Base-by-base conservation (phyloP, 2,888 invertebrate species). In the Neoaliturus tenellus region DNA sequence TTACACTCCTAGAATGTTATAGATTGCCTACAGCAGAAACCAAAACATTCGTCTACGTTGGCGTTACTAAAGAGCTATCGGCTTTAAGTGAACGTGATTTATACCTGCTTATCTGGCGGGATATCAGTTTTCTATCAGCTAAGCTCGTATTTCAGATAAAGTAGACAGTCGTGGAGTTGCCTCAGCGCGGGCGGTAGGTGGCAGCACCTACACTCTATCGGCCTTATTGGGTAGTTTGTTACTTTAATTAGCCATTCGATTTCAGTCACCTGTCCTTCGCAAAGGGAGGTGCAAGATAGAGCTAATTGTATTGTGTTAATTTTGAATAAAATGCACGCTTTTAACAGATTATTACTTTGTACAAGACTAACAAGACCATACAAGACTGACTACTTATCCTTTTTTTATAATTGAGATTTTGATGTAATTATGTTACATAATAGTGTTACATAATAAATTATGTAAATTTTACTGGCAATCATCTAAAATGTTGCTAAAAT, bases 131-230 rank as follows among this genome's bases (percentile, higher is more conserved):
- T 4, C 28, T 31, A 62, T 62, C 31, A 31, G 28, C 3, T 25
- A 31, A 62, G 62, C 55, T 62, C 62, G 62, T 62, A 62, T 62
- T 62, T 62, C 14, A 62, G 28, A 62, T 28, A 28, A 28, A 62
- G 62, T 62, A 8, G 62, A 62, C 62, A 62, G 62, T 17, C 8
- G 55, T 23, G 55, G 23, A 23, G 20, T 23, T 20, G 5, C 12
- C 23, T 17, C 51, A 4, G n/a, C 23, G 8, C 20, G 20, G 51
- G 20, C 51, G 23, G 23, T 51, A 51, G 51, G 51, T 51, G 51
- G 51, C 51, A 51, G 20, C 51, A 51, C 23, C 51, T 10, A 20
- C 51, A 51, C 51, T 2, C 51, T 14, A 44, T 44, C 17, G 8
- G 44, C 23, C 1, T 55, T 6, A 23, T 55, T 44, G 35, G 10